Conservation (phyloP, 2,797 vertebrate species). For the Discoglossus pictus region DNA sequence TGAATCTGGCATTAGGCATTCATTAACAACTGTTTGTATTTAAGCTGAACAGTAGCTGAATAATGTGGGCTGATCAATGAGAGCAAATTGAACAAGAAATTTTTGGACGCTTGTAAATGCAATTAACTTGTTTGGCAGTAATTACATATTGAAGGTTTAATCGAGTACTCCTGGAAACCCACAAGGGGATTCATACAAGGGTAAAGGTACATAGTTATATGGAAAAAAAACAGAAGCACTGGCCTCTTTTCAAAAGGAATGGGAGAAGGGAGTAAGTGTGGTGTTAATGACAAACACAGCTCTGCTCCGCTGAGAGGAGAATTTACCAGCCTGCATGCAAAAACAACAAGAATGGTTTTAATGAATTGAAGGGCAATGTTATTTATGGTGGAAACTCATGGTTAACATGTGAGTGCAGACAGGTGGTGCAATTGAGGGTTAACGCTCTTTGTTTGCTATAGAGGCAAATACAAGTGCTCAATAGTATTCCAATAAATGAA, state of each 20-base stretch:
- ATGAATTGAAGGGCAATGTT: slow-evolving; percentile 60
- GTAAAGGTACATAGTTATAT: slow-evolving; percentile 64
- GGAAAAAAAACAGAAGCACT: slow-evolving; percentile 67
- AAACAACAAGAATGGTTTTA: slow-evolving; percentile 57
- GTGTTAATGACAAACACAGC: slow-evolving; percentile 67
- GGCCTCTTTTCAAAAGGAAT: slow-evolving; percentile 64
- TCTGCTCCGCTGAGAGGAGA: slow-evolving; percentile 59
- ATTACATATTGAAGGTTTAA: slow-evolving; percentile 85
- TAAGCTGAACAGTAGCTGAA: slow-evolving; percentile 72
- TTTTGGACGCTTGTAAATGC: slow-evolving; percentile 77
- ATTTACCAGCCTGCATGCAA: slow-evolving; percentile 57
- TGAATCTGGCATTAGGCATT: slow-evolving; percentile 77
- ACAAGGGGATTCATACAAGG: slow-evolving; percentile 66
- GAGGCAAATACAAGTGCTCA: slow-evolving; percentile 61
- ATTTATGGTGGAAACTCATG: slow-evolving; percentile 55
- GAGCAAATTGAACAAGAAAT: slow-evolving; percentile 76
- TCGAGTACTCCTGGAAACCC: slow-evolving; percentile 80
- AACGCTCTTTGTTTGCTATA: slow-evolving; percentile 64
- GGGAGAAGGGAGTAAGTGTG: slow-evolving; percentile 59
- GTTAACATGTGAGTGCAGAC: slow-evolving; percentile 68
- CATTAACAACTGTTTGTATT: slow-evolving; percentile 77
- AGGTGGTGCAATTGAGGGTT: slow-evolving; percentile 67
- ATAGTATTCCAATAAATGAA: slow-evolving; percentile 60
- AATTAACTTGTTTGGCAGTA: slow-evolving; percentile 83
- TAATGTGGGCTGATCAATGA: slow-evolving; percentile 79